These are phyloP conservation scores for Portevinia maculata DNA, from an alignment of 2,888 invertebrate species.

Conservation along the genomic window DNA sequence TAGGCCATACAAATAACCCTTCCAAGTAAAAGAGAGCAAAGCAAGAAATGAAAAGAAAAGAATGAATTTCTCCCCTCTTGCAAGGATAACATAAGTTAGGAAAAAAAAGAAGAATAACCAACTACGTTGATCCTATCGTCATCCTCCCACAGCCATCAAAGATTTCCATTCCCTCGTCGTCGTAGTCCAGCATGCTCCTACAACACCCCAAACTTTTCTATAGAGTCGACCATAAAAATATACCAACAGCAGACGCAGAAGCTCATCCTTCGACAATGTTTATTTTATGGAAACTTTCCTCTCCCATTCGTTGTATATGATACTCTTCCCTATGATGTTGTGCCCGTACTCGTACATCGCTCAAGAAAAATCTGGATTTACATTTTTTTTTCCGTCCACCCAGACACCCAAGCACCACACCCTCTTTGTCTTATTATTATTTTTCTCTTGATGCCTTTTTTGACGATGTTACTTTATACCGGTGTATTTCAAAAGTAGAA, in stretches of 20 bases:
- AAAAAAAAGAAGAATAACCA: slow-evolving; percentile 21
- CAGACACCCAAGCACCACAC: neutral
- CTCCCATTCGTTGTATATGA: slow-evolving; percentile 46
- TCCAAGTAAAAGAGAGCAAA: neutral
- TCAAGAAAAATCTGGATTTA: slow-evolving; percentile 61
- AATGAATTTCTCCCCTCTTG: slow-evolving; percentile 32
- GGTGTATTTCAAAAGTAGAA: slow-evolving; percentile 23
- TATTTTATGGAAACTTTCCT: slow-evolving; percentile 64
- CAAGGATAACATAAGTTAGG: slow-evolving; percentile 45
- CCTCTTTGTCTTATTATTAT: slow-evolving; percentile 48
- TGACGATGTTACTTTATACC: slow-evolving; percentile 5
- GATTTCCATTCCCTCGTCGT: slow-evolving; percentile 10
- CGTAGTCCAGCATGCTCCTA: slow-evolving; percentile 20
- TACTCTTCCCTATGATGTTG: slow-evolving; percentile 42
- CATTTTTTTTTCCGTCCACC: slow-evolving; percentile 40
- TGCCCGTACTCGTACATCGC: slow-evolving; percentile 40
- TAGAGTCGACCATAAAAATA: slow-evolving; percentile 53
- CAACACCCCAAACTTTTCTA: slow-evolving; percentile 19
- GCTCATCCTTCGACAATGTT: slow-evolving; percentile 69
- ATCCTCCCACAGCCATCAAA: slow-evolving; percentile 45
- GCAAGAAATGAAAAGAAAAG: slow-evolving; percentile 34
- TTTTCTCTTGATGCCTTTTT: slow-evolving; percentile 28
- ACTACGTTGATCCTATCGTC: slow-evolving; percentile 41
- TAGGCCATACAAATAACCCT: slow-evolving; percentile 41
- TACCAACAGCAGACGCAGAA: slow-evolving; percentile 41